phyloP scores from a whole-genome alignment of 2,888 invertebrate genomes.

The Habroteleia sp. region DNA sequence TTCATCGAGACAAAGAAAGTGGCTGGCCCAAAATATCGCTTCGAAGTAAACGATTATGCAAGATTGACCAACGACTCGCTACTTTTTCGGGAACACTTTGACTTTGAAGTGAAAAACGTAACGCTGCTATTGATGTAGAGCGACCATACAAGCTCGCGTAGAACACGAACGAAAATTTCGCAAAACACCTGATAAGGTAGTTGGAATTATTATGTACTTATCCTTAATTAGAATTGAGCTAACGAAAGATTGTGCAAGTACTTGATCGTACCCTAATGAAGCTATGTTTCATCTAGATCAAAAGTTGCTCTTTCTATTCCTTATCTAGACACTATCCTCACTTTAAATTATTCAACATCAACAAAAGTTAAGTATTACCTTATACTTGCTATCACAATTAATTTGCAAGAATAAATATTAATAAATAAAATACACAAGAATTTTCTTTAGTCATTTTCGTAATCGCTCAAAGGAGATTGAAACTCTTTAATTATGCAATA shows the following conservation, averaged over 20 bases:
- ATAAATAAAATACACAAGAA: too few species aligned
- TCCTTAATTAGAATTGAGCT: constrained; percentile 22
- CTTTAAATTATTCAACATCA: too few species aligned
- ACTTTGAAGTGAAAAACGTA: neutral
- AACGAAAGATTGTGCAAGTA: constrained; percentile 8
- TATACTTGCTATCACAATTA: too few species aligned
- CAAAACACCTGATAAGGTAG: constrained; percentile 10
- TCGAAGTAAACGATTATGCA: constrained; percentile 23
- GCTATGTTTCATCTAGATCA: constrained; percentile 11
- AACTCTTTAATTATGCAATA: too few species aligned
- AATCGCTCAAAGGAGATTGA: too few species aligned
- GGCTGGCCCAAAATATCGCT: neutral
- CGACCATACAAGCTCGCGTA: neutral
- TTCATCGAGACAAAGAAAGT: constrained; percentile 9
- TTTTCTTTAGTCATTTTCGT: too few species aligned
- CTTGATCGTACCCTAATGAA: constrained; percentile 7
- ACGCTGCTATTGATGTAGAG: neutral
- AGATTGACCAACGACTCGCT: constrained; percentile 8
- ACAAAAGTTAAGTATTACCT: too few species aligned
- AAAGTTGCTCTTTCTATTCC: neutral
- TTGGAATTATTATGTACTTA: constrained; percentile 9
- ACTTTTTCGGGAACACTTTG: neutral
- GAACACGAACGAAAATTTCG: constrained; percentile 5
- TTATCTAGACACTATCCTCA: too few species aligned
- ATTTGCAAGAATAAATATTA: too few species aligned